Conservation (phyloP, 2,797 vertebrate species). For the Holocentrus rufus region DNA sequence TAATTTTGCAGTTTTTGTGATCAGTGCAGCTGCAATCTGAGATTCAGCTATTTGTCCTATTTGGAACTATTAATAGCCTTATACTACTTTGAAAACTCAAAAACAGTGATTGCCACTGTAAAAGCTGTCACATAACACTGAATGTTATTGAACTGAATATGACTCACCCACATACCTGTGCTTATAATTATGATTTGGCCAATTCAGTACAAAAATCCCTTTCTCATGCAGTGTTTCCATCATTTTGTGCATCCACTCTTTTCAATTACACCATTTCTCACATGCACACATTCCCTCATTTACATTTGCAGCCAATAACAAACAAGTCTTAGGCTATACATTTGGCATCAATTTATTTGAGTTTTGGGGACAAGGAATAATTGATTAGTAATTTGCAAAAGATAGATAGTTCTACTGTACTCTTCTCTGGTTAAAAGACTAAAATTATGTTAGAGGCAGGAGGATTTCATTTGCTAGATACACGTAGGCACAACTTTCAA, state of each 20-base stretch:
- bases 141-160: no score
- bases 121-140: no score
- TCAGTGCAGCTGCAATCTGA: no score
- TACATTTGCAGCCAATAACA: slow-evolving; percentile 15
- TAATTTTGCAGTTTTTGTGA: no score
- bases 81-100: no score
- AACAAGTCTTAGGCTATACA: slow-evolving; percentile 26
- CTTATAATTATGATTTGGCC: no score
- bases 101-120: no score
- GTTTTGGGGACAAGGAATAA: slow-evolving; percentile 68
- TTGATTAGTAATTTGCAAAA: slow-evolving; percentile 79
- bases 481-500: slow-evolving; percentile 77
- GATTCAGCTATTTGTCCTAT: no score
- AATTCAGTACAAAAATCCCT: neutral
- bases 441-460: slow-evolving; percentile 77
- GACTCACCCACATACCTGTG: no score
- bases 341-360: slow-evolving; percentile 82
- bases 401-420: slow-evolving; percentile 75
- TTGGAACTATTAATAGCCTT: no score
- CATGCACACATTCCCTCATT: slow-evolving; percentile 5
- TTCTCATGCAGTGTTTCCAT: neutral
- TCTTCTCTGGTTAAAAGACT: slow-evolving; percentile 77
- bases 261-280: neutral
- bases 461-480: slow-evolving; percentile 74
- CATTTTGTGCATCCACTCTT: neutral